These are phyloP conservation scores for Gallinago undulata DNA, from an alignment of 2,113 vertebrate genomes.

Conservation along the genomic window DNA sequence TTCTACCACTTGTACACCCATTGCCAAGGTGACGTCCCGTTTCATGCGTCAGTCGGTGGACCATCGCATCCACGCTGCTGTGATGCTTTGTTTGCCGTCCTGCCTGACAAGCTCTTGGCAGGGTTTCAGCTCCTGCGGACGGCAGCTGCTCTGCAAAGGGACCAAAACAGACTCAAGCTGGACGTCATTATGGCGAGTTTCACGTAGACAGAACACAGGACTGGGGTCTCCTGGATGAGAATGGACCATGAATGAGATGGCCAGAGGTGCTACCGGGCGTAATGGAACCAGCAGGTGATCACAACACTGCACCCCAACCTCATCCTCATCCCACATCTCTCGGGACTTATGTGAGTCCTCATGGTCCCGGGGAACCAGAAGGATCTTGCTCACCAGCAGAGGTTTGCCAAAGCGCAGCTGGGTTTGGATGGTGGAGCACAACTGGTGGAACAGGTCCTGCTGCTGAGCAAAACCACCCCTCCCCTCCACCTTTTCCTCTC, in stretches of 20 bases:
- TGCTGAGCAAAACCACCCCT: not conserved
- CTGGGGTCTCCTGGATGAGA: not conserved
- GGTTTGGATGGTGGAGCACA: not conserved
- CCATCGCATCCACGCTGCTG: not conserved
- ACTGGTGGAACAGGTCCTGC: not conserved
- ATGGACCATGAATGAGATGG: not conserved
- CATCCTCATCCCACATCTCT: not conserved
- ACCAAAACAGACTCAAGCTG: conserved; percentile 9
- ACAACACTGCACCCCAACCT: not conserved
- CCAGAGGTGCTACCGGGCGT: not conserved
- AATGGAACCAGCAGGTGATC: not conserved
- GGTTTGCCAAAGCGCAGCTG: not conserved
- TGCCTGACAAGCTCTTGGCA: conserved; percentile 58
- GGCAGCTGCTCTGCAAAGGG: conserved; percentile 29
- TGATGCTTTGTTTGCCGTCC: conserved; percentile 61
- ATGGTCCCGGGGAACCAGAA: not conserved
- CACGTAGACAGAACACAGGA: not conserved
- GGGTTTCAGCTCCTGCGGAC: conserved; percentile 17
- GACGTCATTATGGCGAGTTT: not conserved
- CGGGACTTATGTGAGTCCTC: accelerated
- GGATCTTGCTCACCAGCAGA: not conserved
- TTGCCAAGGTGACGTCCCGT: conserved; percentile 44
- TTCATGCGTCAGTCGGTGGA: conserved; percentile 13
- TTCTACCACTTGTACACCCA: conserved; percentile 12
- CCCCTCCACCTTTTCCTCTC: not conserved